Evolutionary conservation across 2,113 vertebrate genomes (phyloP), one percentile per base, ranked within the genome.

Genomic region (Tychaedon coryphoeus): DNA sequence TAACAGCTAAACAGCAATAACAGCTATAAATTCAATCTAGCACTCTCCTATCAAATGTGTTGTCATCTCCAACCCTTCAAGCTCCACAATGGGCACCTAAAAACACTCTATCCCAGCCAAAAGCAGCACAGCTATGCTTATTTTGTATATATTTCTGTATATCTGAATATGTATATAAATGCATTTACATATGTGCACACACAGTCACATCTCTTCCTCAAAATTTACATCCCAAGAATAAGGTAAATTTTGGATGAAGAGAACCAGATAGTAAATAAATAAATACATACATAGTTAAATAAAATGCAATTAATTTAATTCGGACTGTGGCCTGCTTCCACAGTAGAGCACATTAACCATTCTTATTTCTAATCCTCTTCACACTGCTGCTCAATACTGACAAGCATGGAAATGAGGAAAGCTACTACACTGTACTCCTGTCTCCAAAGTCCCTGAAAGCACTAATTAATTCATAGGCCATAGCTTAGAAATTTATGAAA

Each of bases 401-500:
- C 67, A 76, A 86, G 45, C 50, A 67, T 86, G 50, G 38, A 93
- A 83, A 93, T 5, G 8, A 86, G 8, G 19, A 90, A 11, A 86
- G 56, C 43, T 83, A 61, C 85, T 86, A 73, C 38, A 83, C 38
- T 9, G 3, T 54, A 70, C 47, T 80, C 48, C 45, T 58, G 13
- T 47, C 50, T 43, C 60, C 42, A 83, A 84, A 84, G 60, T 33
- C 43, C 51, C 74, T 28, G 92, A 61, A 70, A 58, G 19, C 64
- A 70, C 47, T 82, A 65, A 88, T 82, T 94, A 90, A 92, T 86
- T 95, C 86, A 90, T 34, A 93, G 28, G 51, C 48, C 40, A 80
- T 7, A 83, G 12, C 40, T 95, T 40, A 92, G 72, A 92, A 80
- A 88, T 61, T 93, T 74, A 88, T 86, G 69, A 62, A 78, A 83